Conservation (phyloP, 2,888 invertebrate genomes). For the Ochlodes sylvanus region DNA sequence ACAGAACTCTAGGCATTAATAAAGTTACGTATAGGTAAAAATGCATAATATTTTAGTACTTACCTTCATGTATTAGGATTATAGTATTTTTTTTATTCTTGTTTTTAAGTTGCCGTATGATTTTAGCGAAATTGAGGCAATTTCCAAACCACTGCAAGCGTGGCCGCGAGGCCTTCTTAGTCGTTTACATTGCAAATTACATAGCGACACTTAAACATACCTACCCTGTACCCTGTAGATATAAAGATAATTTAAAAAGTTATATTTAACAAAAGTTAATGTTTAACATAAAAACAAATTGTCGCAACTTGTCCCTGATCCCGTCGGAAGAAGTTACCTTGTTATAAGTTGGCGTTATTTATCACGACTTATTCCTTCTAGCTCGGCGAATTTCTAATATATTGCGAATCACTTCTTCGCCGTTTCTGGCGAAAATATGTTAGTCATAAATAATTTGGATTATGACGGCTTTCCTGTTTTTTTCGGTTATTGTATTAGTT, state of each 20-base stretch:
- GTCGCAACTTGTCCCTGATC: conserved; percentile 29
- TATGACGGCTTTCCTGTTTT: conserved; percentile 4
- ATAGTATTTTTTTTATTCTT: too few species aligned
- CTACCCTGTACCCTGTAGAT: too few species aligned
- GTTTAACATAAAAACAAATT: conserved; percentile 21
- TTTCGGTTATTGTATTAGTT: background rate
- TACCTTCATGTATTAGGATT: too few species aligned
- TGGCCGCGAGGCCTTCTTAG: too few species aligned
- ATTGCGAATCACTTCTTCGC: conserved; percentile 31
- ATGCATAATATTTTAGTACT: too few species aligned
- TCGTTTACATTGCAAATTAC: too few species aligned
- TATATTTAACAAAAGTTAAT: conserved; percentile 1
- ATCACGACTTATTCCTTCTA: conserved; percentile 29
- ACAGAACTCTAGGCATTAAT: too few species aligned
- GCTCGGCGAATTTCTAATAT: conserved; percentile 14
- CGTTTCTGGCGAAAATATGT: conserved; percentile 17
- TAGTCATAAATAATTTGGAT: conserved; percentile 13
- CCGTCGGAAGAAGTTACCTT: conserved; percentile 44
- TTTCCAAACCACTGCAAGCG: too few species aligned
- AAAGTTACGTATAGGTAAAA: too few species aligned
- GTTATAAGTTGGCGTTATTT: conserved; percentile 47
- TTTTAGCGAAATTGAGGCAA: too few species aligned
- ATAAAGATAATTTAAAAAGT: background rate
- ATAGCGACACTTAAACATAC: too few species aligned
- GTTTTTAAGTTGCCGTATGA: too few species aligned